These are phyloP conservation scores for Spilosoma lubricipeda DNA, from an alignment of 2,888 invertebrate species.

Conservation along the genomic window DNA sequence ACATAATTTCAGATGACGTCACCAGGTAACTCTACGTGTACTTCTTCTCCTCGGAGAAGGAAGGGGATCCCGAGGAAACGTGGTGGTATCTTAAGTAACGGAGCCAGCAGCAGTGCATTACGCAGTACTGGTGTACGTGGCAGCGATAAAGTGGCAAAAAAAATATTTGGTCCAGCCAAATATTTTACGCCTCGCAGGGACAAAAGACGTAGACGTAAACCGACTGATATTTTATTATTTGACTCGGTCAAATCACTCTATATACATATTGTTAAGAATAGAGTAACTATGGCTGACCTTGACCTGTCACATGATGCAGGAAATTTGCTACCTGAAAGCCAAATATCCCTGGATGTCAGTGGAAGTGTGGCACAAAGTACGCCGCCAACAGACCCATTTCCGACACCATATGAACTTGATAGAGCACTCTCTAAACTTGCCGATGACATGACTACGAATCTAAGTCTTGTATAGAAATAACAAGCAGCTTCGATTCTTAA, in stretches of 20 bases:
- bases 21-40: constrained; percentile 83
- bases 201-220: constrained; percentile 82
- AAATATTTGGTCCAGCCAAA: constrained; percentile 95
- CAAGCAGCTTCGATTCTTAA: too few species aligned
- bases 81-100: constrained; percentile 60
- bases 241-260: constrained; percentile 73
- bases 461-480: too few species aligned
- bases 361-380: constrained; percentile 63
- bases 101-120: constrained; percentile 61
- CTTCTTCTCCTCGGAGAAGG: constrained; percentile 77
- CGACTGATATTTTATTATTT: constrained; percentile 72
- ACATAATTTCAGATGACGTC: constrained; percentile 76
- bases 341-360: constrained; percentile 39
- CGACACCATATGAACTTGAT: too few species aligned
- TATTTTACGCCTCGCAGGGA: constrained; percentile 90
- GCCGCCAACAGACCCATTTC: constrained; percentile 64
- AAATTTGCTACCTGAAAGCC: constrained; percentile 79
- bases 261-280: constrained; percentile 85
- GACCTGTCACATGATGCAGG: constrained; percentile 67
- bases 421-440: too few species aligned
- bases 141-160: constrained; percentile 91
- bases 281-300: constrained; percentile 66
- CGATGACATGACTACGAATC: too few species aligned
- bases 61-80: constrained; percentile 80
- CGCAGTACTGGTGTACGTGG: constrained; percentile 82